phyloP scores from a whole-genome alignment of 2,113 vertebrate genomes.

The Nanorana parkeri region DNA sequence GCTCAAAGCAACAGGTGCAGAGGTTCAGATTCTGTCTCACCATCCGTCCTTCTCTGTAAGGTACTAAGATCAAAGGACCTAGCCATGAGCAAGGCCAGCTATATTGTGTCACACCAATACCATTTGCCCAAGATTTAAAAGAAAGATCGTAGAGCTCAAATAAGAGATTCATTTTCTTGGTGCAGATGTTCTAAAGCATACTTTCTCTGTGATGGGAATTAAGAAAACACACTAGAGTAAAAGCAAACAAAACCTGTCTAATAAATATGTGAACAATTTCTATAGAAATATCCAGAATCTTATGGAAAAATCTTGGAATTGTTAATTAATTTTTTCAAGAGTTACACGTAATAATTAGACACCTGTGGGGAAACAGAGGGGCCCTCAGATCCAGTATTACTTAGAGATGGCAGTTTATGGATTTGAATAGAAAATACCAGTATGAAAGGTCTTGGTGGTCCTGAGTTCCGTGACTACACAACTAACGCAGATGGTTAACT shows the following conservation, averaged over 20 bases:
- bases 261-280: neutral
- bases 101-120: conserved; percentile 25
- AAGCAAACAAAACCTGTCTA: neutral
- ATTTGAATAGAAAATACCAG: conserved; percentile 11
- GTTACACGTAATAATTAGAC: conserved; percentile 7
- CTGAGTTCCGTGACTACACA: conserved; percentile 5
- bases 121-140: conserved; percentile 43
- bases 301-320: neutral
- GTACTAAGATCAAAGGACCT: conserved; percentile 50
- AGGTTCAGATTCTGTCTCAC: conserved; percentile 51
- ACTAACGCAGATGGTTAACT: conserved; percentile 12
- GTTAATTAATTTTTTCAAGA: conserved; percentile 22
- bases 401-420: conserved; percentile 17
- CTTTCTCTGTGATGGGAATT: neutral
- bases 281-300: neutral
- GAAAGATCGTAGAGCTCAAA: conserved; percentile 24
- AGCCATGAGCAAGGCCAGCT: conserved; percentile 46
- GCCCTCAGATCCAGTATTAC: neutral
- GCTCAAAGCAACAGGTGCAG: conserved; percentile 54
- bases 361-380: neutral
- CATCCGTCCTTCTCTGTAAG: conserved; percentile 13
- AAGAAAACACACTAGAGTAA: neutral
- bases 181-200: conserved; percentile 21
- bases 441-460: neutral
- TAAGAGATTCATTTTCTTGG: conserved; percentile 34